Conservation (phyloP, 2,888 invertebrate genomes). For the Psylliodes chrysocephalus region DNA sequence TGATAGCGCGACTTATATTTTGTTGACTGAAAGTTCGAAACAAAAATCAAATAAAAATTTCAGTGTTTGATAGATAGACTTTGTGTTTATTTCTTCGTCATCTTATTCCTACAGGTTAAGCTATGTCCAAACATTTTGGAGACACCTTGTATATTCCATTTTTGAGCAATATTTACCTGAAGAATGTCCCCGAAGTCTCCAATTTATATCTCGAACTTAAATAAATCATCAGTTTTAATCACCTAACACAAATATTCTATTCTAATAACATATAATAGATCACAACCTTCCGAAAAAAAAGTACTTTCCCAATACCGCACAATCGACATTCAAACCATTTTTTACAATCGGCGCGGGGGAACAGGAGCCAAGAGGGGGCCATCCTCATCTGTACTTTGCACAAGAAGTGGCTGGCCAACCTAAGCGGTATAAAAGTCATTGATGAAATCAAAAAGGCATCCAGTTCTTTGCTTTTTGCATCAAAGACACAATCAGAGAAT, state of each 20-base stretch:
- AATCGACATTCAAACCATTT: constrained; percentile 11
- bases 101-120: too few relatives aligned
- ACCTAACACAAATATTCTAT: not conserved
- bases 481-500: constrained; percentile 47
- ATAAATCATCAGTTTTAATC: too few relatives aligned
- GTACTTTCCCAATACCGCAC: constrained; percentile 59
- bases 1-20: too few relatives aligned
- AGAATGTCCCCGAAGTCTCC: too few relatives aligned
- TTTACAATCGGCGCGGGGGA: constrained; percentile 51
- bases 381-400: constrained; percentile 50
- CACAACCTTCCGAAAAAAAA: constrained; percentile 49
- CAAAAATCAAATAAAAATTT: too few relatives aligned
- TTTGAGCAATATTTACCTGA: too few relatives aligned
- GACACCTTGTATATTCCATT: too few relatives aligned
- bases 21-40: too few relatives aligned
- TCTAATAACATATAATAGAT: constrained; percentile 13
- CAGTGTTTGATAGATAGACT: too few relatives aligned
- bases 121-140: too few relatives aligned
- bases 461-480: constrained; percentile 65
- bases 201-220: too few relatives aligned
- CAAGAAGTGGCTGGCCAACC: constrained; percentile 55
- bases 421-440: constrained; percentile 69
- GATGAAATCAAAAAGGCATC: constrained; percentile 66
- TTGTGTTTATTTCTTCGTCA: too few relatives aligned
- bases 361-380: constrained; percentile 50